These are phyloP conservation scores for Gambusia affinis DNA, from an alignment of 2,113 vertebrate species.

Conservation along the genomic window DNA sequence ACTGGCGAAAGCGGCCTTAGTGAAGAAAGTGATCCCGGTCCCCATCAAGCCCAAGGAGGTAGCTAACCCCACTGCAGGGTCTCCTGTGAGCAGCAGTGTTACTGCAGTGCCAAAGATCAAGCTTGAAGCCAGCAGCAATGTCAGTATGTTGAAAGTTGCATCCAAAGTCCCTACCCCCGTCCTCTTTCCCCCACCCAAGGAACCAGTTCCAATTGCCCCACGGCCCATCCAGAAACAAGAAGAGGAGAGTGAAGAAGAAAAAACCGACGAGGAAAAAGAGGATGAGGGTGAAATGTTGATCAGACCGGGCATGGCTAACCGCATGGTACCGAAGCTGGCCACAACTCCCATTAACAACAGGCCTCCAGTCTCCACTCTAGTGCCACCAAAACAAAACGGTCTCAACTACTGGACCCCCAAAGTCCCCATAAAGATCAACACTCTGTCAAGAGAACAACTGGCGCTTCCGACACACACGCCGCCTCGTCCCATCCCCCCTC, in stretches of 20 bases:
- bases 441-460: constrained; percentile 80
- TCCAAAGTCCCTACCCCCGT: constrained; percentile 65
- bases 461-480: constrained; percentile 68
- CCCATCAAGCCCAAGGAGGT: constrained; percentile 76
- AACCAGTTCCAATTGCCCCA: constrained; percentile 63
- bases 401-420: constrained; percentile 80
- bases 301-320: constrained; percentile 66
- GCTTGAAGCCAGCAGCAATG: constrained; percentile 71
- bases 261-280: constrained; percentile 74
- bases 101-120: constrained; percentile 78
- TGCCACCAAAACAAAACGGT: constrained; percentile 79
- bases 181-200: constrained; percentile 65
- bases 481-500: constrained; percentile 65
- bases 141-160: constrained; percentile 77
- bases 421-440: constrained; percentile 81
- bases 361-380: constrained; percentile 45
- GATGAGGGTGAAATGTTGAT: constrained; percentile 46
- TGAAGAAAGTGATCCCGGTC: constrained; percentile 67
- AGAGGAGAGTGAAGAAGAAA: constrained; percentile 72
- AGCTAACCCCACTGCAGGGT: constrained; percentile 47
- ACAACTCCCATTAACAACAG: constrained; percentile 74
- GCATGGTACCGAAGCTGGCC: constrained; percentile 78
- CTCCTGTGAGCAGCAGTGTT: constrained; percentile 56
- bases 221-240: constrained; percentile 61
- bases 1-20: constrained; percentile 48